Evolutionary conservation across 2,888 invertebrate species (phyloP).

Genomic region (Amiota minor): DNA sequence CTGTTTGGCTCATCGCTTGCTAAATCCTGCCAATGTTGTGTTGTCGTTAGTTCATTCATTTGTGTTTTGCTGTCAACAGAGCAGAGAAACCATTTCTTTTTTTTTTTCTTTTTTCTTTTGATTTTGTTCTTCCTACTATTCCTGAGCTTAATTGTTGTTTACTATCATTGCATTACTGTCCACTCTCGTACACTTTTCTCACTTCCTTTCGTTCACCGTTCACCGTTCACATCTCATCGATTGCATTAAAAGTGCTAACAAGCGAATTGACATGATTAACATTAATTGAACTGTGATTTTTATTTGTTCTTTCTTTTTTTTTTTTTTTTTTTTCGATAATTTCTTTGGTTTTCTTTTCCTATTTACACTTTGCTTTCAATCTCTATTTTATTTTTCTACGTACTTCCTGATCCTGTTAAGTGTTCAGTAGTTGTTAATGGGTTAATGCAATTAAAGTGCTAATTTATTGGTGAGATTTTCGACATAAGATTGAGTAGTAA

Average conservation of each 20-base stretch:
- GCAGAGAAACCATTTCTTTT: background rate
- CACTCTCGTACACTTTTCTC: conserved; percentile 1
- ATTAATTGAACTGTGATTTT: conserved; percentile 61
- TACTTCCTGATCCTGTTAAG: conserved; percentile 8
- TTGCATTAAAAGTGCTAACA: conserved; percentile 24
- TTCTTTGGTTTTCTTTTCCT: background rate
- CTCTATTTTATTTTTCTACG: background rate
- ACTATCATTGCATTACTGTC: conserved; percentile 39
- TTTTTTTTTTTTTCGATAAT: background rate
- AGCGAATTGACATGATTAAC: conserved; percentile 56
- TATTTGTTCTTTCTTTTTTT: conserved; percentile 17
- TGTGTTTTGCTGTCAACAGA: conserved; percentile 27
- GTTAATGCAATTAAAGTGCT: conserved; percentile 30
- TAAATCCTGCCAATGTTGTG: background rate
- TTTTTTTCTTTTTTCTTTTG: conserved; percentile 24
- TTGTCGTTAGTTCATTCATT: conserved; percentile 40
- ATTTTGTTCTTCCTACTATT: conserved; percentile 23
- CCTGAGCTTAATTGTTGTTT: conserved; percentile 51
- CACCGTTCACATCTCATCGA: background rate
- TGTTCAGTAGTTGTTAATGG: conserved; percentile 23
- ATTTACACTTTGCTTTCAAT: background rate
- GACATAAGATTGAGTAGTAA: conserved; percentile 15
- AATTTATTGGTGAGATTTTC: conserved; percentile 27
- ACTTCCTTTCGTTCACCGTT: background rate
- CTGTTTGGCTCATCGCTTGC: conserved; percentile 27